These are phyloP conservation scores for Lordiphosa stackelbergi DNA, from an alignment of 1,140 invertebrate genomes.

Conservation along the genomic window DNA sequence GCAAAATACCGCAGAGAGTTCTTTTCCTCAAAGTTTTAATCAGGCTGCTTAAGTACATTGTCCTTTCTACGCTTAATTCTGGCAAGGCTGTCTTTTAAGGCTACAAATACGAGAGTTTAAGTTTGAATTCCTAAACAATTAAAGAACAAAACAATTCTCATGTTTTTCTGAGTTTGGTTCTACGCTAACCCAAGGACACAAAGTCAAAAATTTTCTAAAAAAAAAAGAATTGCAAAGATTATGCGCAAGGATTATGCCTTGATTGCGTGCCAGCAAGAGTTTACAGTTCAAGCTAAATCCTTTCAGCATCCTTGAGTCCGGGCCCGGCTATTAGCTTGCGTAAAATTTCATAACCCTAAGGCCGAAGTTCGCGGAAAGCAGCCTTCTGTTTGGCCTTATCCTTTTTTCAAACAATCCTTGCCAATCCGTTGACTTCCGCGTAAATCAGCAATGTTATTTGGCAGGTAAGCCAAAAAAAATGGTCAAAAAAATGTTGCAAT, in stretches of 20 bases:
- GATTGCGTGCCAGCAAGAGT: constrained; percentile 44
- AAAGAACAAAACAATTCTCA: no score
- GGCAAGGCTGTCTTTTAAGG: no score
- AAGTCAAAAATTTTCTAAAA: constrained; percentile 32
- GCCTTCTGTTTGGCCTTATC: constrained; percentile 28
- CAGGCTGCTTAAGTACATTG: no score
- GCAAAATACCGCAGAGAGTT: no score
- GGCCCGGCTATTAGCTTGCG: constrained; percentile 58
- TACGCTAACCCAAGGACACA: constrained; percentile 20
- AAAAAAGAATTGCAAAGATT: constrained; percentile 52
- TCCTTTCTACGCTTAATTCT: no score
- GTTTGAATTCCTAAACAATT: no score
- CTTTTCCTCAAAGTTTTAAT: no score
- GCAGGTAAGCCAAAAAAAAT: constrained; percentile 30
- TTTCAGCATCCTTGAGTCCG: constrained; percentile 54
- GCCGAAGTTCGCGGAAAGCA: constrained; percentile 32
- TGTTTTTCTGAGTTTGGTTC: no score
- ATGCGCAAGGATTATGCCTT: constrained; percentile 63
- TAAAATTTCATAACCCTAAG: constrained; percentile 74
- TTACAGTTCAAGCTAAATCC: constrained; percentile 59
- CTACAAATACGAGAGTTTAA: no score
- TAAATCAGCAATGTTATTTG: constrained; percentile 16
- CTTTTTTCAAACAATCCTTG: constrained; percentile 60
- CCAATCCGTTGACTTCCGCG: constrained; percentile 69
- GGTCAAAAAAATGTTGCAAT: constrained; percentile 44